phyloP scores from a whole-genome alignment of 1,140 invertebrate genomes.

The Trachymyrmex cornetzi region DNA sequence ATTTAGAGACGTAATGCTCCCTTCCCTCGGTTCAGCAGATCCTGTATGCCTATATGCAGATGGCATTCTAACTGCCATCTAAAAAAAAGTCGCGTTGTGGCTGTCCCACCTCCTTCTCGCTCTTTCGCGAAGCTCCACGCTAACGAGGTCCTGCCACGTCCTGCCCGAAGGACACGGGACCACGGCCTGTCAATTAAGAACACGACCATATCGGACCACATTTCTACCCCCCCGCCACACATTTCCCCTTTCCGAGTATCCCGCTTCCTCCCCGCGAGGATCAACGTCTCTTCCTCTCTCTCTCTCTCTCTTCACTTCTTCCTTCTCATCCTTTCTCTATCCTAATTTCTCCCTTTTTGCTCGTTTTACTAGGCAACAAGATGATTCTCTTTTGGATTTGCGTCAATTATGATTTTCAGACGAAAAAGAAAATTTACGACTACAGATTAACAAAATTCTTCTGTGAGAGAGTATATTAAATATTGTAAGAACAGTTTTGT shows the following conservation, averaged over 20 bases:
- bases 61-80: slow-evolving; percentile 83
- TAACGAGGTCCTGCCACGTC: slow-evolving; percentile 86
- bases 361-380: slow-evolving; percentile 4
- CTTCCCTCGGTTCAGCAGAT: slow-evolving; percentile 71
- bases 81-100: slow-evolving; percentile 35
- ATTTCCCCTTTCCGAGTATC: slow-evolving; percentile 52
- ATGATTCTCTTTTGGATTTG: slow-evolving; percentile 11
- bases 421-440: not conserved
- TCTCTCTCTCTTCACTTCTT: slow-evolving; percentile 39
- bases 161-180: slow-evolving; percentile 82
- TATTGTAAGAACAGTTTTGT: too few species aligned
- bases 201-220: slow-evolving; percentile 85
- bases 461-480: not conserved
- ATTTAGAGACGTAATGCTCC: slow-evolving; percentile 84
- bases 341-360: slow-evolving; percentile 38
- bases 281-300: slow-evolving; percentile 47
- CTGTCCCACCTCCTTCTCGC: slow-evolving; percentile 59
- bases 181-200: slow-evolving; percentile 86
- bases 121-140: slow-evolving; percentile 75
- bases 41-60: slow-evolving; percentile 81
- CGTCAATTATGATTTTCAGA: slow-evolving; percentile 1
- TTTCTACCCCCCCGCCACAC: slow-evolving; percentile 81
- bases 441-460: not conserved
- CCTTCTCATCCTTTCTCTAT: slow-evolving; percentile 52
- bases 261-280: slow-evolving; percentile 55